These are phyloP conservation scores for Acanthosepion pharaonis DNA, from an alignment of 2,888 invertebrate genomes.

Conservation along the genomic window DNA sequence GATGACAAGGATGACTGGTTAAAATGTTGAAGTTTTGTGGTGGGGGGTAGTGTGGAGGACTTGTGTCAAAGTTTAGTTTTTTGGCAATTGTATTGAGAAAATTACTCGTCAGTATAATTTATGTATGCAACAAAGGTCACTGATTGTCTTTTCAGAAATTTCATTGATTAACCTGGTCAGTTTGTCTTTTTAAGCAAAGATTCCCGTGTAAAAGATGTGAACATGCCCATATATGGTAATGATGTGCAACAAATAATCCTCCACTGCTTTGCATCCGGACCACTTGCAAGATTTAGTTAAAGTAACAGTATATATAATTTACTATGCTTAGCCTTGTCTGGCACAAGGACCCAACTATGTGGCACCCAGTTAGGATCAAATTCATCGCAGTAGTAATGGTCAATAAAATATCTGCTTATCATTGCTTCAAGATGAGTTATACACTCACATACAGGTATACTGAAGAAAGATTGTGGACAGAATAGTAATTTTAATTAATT, in stretches of 20 bases:
- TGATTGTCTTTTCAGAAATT: background rate
- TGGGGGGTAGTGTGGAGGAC: no score
- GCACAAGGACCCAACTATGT: background rate
- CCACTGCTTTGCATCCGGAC: background rate
- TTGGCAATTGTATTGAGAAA: no score
- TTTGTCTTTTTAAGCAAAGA: background rate
- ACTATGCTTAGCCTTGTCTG: background rate
- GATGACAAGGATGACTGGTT: no score
- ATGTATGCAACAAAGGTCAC: background rate
- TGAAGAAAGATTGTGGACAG: background rate
- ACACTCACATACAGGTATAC: background rate
- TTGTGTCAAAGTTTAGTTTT: no score
- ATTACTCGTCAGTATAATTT: no score
- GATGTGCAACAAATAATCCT: background rate
- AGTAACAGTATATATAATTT: background rate
- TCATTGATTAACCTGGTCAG: background rate
- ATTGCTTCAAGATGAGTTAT: background rate
- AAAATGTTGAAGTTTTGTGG: no score
- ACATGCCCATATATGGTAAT: slow-evolving; percentile 11
- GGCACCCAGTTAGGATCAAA: background rate
- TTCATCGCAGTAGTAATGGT: background rate
- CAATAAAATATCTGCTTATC: background rate
- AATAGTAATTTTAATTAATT: background rate
- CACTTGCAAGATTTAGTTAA: background rate
- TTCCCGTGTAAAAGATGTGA: background rate